Evolutionary conservation across 2,113 vertebrate genomes (phyloP).

Genomic region (Phyllostomus hastatus): DNA sequence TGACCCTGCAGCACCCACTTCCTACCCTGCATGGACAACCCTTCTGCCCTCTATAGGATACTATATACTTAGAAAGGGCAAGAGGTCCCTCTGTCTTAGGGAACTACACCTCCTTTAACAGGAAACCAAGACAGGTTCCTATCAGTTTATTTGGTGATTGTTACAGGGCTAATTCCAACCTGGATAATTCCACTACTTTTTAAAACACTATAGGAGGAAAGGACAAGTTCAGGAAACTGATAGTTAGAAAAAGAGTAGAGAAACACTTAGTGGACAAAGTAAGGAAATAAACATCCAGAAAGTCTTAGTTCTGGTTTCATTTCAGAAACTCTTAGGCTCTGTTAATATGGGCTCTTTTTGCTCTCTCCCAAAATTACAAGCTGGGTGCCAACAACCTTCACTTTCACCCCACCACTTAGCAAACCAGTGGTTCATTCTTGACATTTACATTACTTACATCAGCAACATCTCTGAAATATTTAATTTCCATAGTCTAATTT

Average conservation of each 20-base stretch:
- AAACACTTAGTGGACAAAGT: neutral
- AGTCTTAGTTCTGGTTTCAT: neutral
- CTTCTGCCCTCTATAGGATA: slow-evolving; percentile 39
- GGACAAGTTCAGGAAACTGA: neutral
- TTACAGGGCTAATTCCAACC: neutral
- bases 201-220: neutral
- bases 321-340: neutral
- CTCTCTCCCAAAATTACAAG: neutral
- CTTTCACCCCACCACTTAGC: neutral
- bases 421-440: neutral
- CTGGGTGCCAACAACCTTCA: neutral
- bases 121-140: neutral
- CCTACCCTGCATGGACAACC: neutral
- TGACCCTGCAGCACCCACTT: slow-evolving; percentile 5
- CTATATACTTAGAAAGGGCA: slow-evolving; percentile 18
- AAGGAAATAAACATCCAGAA: neutral
- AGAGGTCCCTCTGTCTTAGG: neutral
- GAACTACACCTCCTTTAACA: slow-evolving; percentile 7
- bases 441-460: neutral
- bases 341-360: neutral
- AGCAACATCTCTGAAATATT: neutral
- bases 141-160: neutral
- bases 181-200: neutral
- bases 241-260: neutral
- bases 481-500: neutral